Base-by-base conservation (phyloP, 2,113 vertebrate genomes). In the Lepidothrix coronata region DNA sequence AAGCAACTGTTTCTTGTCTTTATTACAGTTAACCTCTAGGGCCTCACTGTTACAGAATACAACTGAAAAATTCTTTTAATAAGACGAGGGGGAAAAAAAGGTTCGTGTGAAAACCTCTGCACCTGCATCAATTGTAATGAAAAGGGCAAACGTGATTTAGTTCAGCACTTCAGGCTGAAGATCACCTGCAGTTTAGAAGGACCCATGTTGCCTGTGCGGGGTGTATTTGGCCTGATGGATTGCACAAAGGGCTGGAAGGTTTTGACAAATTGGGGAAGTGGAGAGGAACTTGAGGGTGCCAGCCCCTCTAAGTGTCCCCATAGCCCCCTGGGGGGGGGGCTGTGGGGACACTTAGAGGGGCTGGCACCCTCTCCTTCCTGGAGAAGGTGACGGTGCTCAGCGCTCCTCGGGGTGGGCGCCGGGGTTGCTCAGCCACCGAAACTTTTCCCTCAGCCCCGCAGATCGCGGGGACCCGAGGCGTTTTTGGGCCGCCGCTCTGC, bases 181-280 rank as follows among this genome's bases (percentile, higher is more conserved):
- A 72, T 33, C 35, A 55, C 49, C 41, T 54, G 66, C 25, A 5
- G 25, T 68, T 74, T 27, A 58, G 71, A 44, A 67, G 66, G 58
- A 57, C 33, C 9, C 6, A 0, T 4, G 0, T 16, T 75, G 23
- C 39, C 33, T 21, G 0, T 0, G 17, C 39, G 35, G 44, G 5
- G 2, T 13, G 24, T 10, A 2, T 37, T 81, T 52, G 61, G n/a
- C 20, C 65, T 15, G 21, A n/a, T 1, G 11, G 43, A 12, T 14
- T 21, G 44, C 19, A 4, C 0, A 11, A 18, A 55, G 49, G 28
- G 21, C 91, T 37, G 37, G 22, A n/a, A 46, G 15, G 12, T 23
- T 78, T 44, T 37, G 20, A 21, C 30, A 43, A 77, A 33, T 0
- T 19, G 20, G 10, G 33, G 35, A 51, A 20, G 27, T 22, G 33